Evolutionary conservation across 2,888 invertebrate genomes (phyloP), one percentile per base, ranked within the genome.

Genomic region (Trissolcus japonicus): DNA sequence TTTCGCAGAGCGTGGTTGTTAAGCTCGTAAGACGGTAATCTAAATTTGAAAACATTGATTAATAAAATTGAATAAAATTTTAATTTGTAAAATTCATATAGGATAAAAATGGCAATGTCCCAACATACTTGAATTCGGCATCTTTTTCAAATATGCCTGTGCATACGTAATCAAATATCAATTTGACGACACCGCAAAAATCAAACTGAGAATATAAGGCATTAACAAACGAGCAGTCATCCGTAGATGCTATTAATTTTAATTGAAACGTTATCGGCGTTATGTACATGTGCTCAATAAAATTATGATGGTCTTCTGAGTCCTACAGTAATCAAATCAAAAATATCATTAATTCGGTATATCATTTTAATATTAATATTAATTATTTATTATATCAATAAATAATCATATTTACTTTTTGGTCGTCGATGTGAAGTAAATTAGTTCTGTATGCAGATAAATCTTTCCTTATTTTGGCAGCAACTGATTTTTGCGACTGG

Each of bases 1-100:
- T 90, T 83, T 0, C 91, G 90, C 62, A 92, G 89, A 0, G 91
- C 90, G 0, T 92, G 90, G 79, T 93, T 93, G 19, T 90, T 90
- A 61, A 92, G 88, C 85, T 94, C 94, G 81, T 93, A 91, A 82
- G 92, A 93, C 0, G 93, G 92, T 90, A 94, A 92, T 85, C 95
- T 94, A 21, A 19, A 51, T 19, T 19, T 1, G 1, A 51, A 9
- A 21, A 13, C 0, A 46, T 2, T 6, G 0, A 43, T 43, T 43
- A 46, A 46, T 9, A 14, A 14, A 46, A 46, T 46, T 14, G 1
- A 46, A 2, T 0, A 14, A 14, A 46, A 46, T 46, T 46, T 35
- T 29, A 4, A 1, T 29, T 29, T 4, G 2, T 29, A 29, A n/a
- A n/a, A n/a, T n/a, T 29, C 7, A 9, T 29, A 6, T 1, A 29